These are phyloP conservation scores for Holacanthella duospinosa DNA, from an alignment of 2,888 invertebrate genomes.

Conservation along the genomic window DNA sequence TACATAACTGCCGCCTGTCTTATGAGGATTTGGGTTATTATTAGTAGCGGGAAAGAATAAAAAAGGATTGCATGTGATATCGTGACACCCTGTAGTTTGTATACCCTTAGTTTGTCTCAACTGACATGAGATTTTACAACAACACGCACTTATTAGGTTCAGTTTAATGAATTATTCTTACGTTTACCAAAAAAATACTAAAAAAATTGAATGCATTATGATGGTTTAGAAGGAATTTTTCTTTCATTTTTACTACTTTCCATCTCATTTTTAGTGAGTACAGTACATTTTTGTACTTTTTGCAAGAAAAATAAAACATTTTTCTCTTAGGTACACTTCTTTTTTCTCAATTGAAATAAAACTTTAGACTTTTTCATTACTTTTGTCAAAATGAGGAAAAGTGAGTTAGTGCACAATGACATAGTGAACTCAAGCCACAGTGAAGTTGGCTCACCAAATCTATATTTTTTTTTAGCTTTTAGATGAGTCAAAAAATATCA, in stretches of 20 bases:
- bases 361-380: background rate
- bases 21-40: too few relatives aligned
- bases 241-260: background rate
- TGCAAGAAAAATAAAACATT: background rate
- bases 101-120: background rate
- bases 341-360: background rate
- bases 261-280: background rate
- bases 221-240: too few relatives aligned
- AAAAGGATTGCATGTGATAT: constrained; percentile 10
- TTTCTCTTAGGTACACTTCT: background rate
- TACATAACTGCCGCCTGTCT: background rate
- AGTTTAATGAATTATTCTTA: background rate
- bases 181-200: background rate
- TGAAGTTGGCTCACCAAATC: too few relatives aligned
- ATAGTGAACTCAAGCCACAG: too few relatives aligned
- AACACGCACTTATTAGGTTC: background rate
- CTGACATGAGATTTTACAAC: background rate
- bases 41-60: too few relatives aligned
- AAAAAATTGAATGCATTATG: background rate
- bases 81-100: constrained; percentile 21
- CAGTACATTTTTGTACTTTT: background rate
- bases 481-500: too few relatives aligned
- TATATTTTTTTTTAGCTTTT: too few relatives aligned
- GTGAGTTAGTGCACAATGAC: too few relatives aligned
- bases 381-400: too few relatives aligned